Evolutionary conservation across 2,888 invertebrate species (phyloP), one percentile per base, ranked within the genome.

Genomic region (Habroteleia sp.): DNA sequence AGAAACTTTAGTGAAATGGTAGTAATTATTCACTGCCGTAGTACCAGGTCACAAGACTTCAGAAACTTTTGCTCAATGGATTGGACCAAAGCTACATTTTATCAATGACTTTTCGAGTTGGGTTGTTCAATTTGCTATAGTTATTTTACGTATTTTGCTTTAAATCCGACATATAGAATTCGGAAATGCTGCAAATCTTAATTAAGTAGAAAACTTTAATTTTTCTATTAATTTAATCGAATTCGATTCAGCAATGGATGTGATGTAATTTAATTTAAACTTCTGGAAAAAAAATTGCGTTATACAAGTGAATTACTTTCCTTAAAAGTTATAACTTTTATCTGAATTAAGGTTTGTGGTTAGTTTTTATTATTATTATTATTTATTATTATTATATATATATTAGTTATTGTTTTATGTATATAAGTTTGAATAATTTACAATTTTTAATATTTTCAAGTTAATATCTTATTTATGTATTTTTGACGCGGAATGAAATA

Each of bases 21-120:
- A 27, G 63, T 33, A 54, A 71, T 71, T 71, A 71, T 54, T 71
- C 54, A 69, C 31, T 35, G 60, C 44, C 23, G 44, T 42, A 37
- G 29, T 31, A 27, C 52, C 35, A 48, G 44, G 69, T 69, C 54
- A 52, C 56, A 71, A 71, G 62, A 56, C 63, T 71, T 62, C 44
- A 17, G 27, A 25, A 71, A 71, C 46, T 71, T 71, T 71, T 39
- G 69, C 8, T 35, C 48, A 41, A 58, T 58, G 39, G 41, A 41
- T 68, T 50, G 41, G 56, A 58, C 48, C 66, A 48, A 39, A 37
- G 56, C 37, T 66, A 39, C 54, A 37, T 46, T 66, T 66, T 66
- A 54, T 66, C 66, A 66, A 66, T 56, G 66, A 66, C 66, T 65
- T 65, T 54, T 50, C 50, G 20, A 37, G 52, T 46, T 54, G 37